phyloP scores from a whole-genome alignment of 2,888 invertebrate genomes.

The Heteromyza rotundicornis region DNA sequence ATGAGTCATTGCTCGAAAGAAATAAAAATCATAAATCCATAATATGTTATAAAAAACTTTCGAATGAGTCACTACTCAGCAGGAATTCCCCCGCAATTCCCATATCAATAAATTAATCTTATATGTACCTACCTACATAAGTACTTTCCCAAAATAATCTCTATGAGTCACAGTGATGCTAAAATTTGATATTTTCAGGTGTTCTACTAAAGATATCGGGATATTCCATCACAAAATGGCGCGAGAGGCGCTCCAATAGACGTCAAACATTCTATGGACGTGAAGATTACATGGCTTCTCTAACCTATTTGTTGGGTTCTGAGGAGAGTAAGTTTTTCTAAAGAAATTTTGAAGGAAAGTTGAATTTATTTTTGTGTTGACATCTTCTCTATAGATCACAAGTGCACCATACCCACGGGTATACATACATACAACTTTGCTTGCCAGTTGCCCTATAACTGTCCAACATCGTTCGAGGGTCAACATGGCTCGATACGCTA shows the following conservation, averaged over 20 bases:
- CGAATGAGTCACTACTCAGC: no score
- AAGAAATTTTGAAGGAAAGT: background rate
- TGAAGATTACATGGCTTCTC: conserved; percentile 63
- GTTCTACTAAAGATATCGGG: conserved; percentile 50
- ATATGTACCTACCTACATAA: no score
- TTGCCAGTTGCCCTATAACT: conserved; percentile 64
- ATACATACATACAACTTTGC: conserved; percentile 64
- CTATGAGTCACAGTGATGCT: no score
- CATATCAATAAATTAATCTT: no score
- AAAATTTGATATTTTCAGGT: no score
- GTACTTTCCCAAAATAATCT: no score
- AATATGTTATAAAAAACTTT: no score
- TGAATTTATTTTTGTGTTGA: background rate
- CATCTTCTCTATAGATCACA: conserved; percentile 8
- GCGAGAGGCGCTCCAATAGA: conserved; percentile 31
- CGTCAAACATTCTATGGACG: conserved; percentile 38
- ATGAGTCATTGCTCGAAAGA: no score
- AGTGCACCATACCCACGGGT: conserved; percentile 54
- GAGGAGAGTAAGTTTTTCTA: conserved; percentile 60
- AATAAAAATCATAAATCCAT: no score
- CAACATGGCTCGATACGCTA: conserved; percentile 77
- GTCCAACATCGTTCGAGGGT: conserved; percentile 82
- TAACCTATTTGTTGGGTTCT: conserved; percentile 64
- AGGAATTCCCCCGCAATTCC: no score
- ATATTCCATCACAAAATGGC: conserved; percentile 50